Conservation (phyloP, 2,113 vertebrate genomes). For the Chloropsis cyanopogon region DNA sequence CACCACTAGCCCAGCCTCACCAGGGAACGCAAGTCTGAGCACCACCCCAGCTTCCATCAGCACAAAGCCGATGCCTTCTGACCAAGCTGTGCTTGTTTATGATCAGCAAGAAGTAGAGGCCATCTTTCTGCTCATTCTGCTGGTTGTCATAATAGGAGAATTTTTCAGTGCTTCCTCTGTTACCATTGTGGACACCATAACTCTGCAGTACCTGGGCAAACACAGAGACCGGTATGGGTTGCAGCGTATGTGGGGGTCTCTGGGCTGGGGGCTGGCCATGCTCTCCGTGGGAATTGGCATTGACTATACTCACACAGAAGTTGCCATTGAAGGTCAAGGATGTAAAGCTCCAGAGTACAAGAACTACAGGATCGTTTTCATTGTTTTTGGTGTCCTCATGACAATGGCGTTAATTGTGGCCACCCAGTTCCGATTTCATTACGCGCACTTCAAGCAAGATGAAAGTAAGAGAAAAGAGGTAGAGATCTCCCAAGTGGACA, state of each 20-base stretch:
- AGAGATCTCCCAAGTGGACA: constrained; percentile 74
- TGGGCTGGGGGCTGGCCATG: constrained; percentile 98
- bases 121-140: constrained; percentile 91
- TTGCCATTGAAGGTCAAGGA: constrained; percentile 74
- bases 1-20: neutral
- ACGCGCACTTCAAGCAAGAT: constrained; percentile 66
- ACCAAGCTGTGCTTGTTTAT: constrained; percentile 70
- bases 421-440: constrained; percentile 91
- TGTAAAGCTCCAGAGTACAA: constrained; percentile 84
- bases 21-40: neutral
- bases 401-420: constrained; percentile 86
- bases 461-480: constrained; percentile 65
- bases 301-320: constrained; percentile 83
- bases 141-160: constrained; percentile 93
- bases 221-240: constrained; percentile 93
- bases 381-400: constrained; percentile 94
- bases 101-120: constrained; percentile 86
- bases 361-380: constrained; percentile 94
- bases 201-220: constrained; percentile 91
- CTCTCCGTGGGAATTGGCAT: constrained; percentile 94
- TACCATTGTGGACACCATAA: constrained; percentile 96
- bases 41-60: constrained; percentile 22
- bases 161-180: constrained; percentile 97
- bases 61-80: constrained; percentile 58
- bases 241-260: constrained; percentile 98